Percentiles rank a stretch among this genome's conserved stretches.
Evolutionary conservation across 2,888 invertebrate genomes (phyloP).

Genomic region (Elaeidobius kamerunicus): DNA sequence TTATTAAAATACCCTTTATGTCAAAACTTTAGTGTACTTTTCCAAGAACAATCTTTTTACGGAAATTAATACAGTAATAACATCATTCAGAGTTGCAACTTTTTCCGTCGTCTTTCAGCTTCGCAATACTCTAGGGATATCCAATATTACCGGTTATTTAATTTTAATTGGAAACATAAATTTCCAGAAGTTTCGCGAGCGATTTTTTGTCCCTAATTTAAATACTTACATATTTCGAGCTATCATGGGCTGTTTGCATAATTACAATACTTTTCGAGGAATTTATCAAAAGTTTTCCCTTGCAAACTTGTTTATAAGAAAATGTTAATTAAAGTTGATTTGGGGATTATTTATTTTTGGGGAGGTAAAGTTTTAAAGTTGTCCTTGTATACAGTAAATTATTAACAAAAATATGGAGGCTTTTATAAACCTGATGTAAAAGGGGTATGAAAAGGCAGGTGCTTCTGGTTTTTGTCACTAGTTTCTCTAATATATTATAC

Average conservation of each 20-base stretch:
- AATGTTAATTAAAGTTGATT: no score
- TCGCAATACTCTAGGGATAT: not conserved
- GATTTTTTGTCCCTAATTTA: not conserved
- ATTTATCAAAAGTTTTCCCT: not conserved
- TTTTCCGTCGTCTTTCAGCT: not conserved
- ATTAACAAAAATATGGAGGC: no score
- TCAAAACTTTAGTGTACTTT: no score
- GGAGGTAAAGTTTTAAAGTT: no score
- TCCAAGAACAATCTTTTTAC: no score
- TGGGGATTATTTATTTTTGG: no score
- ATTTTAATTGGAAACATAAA: not conserved
- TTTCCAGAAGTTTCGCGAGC: not conserved
- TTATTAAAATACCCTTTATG: no score
- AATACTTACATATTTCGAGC: not conserved
- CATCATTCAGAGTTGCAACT: not conserved
- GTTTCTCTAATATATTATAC: no score
- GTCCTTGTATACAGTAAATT: no score
- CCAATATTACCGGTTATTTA: not conserved
- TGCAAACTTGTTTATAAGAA: not conserved
- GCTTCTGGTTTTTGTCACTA: no score
- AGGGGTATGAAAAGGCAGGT: no score
- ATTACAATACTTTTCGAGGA: not conserved
- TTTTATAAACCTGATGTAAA: no score
- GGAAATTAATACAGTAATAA: not conserved
- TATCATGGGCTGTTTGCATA: not conserved